Base-by-base conservation (phyloP, 2,888 invertebrate genomes). In the Chloroclysta siterata region DNA sequence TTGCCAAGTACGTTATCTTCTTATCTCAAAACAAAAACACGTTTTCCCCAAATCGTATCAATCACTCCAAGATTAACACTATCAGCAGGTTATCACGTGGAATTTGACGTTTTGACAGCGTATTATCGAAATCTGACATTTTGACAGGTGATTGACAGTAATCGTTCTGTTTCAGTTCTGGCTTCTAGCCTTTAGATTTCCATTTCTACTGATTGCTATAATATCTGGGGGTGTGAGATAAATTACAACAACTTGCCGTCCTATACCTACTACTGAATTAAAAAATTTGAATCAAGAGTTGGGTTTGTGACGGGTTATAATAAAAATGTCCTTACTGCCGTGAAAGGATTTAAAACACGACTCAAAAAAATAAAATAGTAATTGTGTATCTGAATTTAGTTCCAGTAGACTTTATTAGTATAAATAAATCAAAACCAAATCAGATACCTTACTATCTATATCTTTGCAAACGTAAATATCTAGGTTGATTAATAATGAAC, bases 21-120 rank as follows among this genome's bases (percentile, higher is more conserved):
- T 51, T 39, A 44, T 56, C 28, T 41, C 60, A 57, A 50, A 52
- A 56, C 44, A 47, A 46, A 36, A 63, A 61, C 53, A 46, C 64
- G 65, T 65, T 65, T 66, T 69, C 54, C 71, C 69, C 53, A 75
- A 74, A 76, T 76, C 72, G 73, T 65, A 39, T 70, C 76, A 75
- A 74, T 75, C 57, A 72, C 55, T 70, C 66, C 63, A 67, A 69
- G 68, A 61, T 53, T 47, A 51, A 48, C 59, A 44, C 63, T 78
- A 78, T 74, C 75, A 61, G 42, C 28, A 28, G 36, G 62, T 68
- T 85, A 86, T 85, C 88, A 76, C 78, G 83, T 80, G 68, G 74
- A 73, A 74, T 81, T 78, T 84, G 86, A 85, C 84, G 81, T 60
- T 68, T 79, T 84, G 87, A 86, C 87, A 85, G 83, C 77, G 81